Base-by-base conservation (phyloP, 2,113 vertebrate species). In the Rynchops niger region DNA sequence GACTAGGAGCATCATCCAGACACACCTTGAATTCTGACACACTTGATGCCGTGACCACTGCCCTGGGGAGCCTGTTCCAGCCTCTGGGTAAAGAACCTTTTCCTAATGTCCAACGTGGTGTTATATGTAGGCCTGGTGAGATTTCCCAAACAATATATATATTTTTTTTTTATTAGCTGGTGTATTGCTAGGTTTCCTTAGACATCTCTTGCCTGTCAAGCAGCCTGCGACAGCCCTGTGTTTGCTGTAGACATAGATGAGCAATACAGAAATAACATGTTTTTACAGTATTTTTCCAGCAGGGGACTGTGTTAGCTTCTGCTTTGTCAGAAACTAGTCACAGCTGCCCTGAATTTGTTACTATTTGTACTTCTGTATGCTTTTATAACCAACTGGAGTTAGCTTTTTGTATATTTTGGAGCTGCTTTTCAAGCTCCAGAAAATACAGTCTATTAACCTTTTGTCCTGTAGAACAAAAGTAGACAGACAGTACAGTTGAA, bases 221-320 rank as follows among this genome's bases (percentile, higher is more conserved):
- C 50, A 86, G 66, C 58, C 26, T 63, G 0, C 34, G 25, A 18
- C 43, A 83, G 36, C n/a, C 79, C 27, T 12, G n/a, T 62, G 19
- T 79, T 72, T 36, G 25, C 70, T 77, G 38, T 42, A 66, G 66
- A 25, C 25, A 3, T 11, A 49, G 23, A 38, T 13, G 13, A 92
- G 14, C 11, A 19, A 15, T 61, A 72, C 16, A 89, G 87, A 82
- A 91, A 43, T 22, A 36, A 15, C 49, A 18, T 93, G 93, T 58
- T 92, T 86, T 96, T 82, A 56, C 92, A 78, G 7, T 65, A 9
- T 66, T 93, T 90, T 96, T 94, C 93, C 96, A 95, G 85, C 79
- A 96, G 95, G 50, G 96, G 97, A 96, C 85, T 73, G 82, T 93
- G 93, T 97, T 88, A 80, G 83, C 93, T 91, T 91, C 94, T 91